These are phyloP conservation scores for Lithophane socia DNA, from an alignment of 2,888 invertebrate species.

Conservation along the genomic window DNA sequence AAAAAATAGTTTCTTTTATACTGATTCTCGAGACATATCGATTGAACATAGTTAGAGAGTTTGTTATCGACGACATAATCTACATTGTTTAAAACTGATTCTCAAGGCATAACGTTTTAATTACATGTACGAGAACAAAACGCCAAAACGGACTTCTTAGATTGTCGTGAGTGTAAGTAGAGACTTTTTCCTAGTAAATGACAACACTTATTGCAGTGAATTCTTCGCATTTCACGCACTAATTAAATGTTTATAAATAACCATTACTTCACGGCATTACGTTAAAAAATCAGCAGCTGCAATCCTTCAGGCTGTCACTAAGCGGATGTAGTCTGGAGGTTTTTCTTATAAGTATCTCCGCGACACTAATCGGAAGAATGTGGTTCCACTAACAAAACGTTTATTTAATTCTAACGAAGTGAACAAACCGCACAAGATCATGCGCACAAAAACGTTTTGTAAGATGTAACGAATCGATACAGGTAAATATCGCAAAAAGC, in stretches of 20 bases:
- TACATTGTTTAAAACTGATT: too few relatives aligned
- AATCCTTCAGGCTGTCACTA: constrained; percentile 31
- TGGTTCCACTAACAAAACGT: constrained; percentile 47
- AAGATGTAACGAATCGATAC: constrained; percentile 62
- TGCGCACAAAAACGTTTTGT: constrained; percentile 71
- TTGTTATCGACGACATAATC: too few relatives aligned
- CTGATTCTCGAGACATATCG: too few relatives aligned
- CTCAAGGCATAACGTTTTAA: too few relatives aligned
- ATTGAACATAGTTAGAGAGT: too few relatives aligned
- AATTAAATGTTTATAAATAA: constrained; percentile 17
- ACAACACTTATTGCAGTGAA: background rate
- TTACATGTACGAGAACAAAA: too few relatives aligned
- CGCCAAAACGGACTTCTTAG: too few relatives aligned
- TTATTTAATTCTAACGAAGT: constrained; percentile 56
- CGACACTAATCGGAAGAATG: constrained; percentile 57
- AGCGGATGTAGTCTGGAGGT: constrained; percentile 39
- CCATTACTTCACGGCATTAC: background rate
- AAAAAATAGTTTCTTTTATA: too few relatives aligned
- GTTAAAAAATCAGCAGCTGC: constrained; percentile 11
- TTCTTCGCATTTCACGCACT: constrained; percentile 3
- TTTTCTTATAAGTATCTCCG: constrained; percentile 56
- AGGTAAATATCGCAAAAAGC: constrained; percentile 77
- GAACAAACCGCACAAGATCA: constrained; percentile 64
- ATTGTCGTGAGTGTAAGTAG: background rate
- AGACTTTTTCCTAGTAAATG: background rate